phyloP scores from a whole-genome alignment of 1,140 invertebrate genomes.

The Eupristina koningsbergeri region DNA sequence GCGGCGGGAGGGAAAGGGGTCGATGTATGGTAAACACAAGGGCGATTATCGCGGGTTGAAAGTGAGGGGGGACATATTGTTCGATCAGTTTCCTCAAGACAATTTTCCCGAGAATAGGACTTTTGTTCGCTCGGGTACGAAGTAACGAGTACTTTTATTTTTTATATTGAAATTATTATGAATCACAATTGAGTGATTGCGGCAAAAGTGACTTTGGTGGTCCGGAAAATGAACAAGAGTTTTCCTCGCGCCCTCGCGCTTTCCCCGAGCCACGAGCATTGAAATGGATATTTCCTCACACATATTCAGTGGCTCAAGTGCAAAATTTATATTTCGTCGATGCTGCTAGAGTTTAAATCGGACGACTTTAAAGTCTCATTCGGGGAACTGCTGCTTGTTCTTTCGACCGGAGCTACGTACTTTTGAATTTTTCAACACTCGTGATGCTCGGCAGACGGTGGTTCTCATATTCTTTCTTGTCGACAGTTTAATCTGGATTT shows the following conservation, averaged over 20 bases:
- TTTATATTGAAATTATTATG: slow-evolving; percentile 42
- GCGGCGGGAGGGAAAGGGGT: neutral
- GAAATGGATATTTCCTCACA: slow-evolving; percentile 7
- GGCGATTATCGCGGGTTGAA: slow-evolving; percentile 17
- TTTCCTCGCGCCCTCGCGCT: neutral
- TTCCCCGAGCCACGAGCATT: neutral
- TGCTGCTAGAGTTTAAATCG: neutral
- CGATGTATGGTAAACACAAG: slow-evolving; percentile 30
- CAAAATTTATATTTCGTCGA: neutral
- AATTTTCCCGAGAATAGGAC: slow-evolving; percentile 31
- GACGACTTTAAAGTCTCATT: neutral
- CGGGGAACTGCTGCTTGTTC: neutral
- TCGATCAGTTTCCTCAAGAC: slow-evolving; percentile 12
- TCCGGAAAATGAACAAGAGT: neutral
- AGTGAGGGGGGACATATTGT: slow-evolving; percentile 12
- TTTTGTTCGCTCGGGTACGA: slow-evolving; percentile 9
- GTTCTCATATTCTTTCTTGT: neutral
- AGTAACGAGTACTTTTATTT: slow-evolving; percentile 15
- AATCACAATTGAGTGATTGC: too few relatives aligned
- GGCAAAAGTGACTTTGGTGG: neutral
- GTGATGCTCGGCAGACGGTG: neutral
- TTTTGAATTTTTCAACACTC: neutral
- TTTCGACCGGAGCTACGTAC: neutral
- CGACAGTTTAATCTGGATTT: neutral
- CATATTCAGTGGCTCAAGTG: neutral